phyloP scores from a whole-genome alignment of 64 coral and sea anemone genomes.

The Montipora capricornis region DNA sequence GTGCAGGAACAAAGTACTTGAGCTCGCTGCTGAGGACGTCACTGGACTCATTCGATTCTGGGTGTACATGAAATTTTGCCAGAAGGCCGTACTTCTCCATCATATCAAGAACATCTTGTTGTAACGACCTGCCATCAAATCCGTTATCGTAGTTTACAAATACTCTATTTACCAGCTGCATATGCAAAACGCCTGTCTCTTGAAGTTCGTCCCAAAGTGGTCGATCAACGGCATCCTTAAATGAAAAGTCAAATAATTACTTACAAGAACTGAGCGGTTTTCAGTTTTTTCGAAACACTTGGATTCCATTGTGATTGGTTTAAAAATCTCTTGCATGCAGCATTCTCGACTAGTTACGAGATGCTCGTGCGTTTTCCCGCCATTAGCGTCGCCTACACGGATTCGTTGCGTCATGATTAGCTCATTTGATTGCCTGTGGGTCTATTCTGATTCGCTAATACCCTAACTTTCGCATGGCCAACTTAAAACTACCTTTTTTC shows the following conservation, averaged over 20 bases:
- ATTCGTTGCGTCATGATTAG: too few relatives aligned
- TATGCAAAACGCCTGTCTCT: slow-evolving; percentile 51
- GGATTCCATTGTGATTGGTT: too few relatives aligned
- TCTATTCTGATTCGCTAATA: too few relatives aligned
- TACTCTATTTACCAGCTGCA: slow-evolving; percentile 52
- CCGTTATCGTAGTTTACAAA: slow-evolving; percentile 36
- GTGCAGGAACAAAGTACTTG: slow-evolving; percentile 53
- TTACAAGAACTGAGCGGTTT: neutral
- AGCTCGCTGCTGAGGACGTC: neutral
- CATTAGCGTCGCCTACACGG: too few relatives aligned
- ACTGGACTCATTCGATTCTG: neutral
- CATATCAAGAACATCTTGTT: slow-evolving; percentile 69
- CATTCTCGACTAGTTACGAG: too few relatives aligned
- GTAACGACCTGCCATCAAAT: slow-evolving; percentile 7
- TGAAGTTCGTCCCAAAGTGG: slow-evolving; percentile 58
- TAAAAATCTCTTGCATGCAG: too few relatives aligned
- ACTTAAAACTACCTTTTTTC: too few relatives aligned
- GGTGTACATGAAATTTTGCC: slow-evolving; percentile 39
- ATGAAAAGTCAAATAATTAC: neutral
- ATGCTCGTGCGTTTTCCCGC: too few relatives aligned
- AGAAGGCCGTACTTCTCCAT: slow-evolving; percentile 80
- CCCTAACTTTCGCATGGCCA: too few relatives aligned
- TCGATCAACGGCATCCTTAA: slow-evolving; percentile 50
- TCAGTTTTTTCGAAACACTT: too few relatives aligned
- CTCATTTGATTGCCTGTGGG: too few relatives aligned